Base-by-base conservation (phyloP, 2,888 invertebrate genomes). In the Drosophila neutralis region DNA sequence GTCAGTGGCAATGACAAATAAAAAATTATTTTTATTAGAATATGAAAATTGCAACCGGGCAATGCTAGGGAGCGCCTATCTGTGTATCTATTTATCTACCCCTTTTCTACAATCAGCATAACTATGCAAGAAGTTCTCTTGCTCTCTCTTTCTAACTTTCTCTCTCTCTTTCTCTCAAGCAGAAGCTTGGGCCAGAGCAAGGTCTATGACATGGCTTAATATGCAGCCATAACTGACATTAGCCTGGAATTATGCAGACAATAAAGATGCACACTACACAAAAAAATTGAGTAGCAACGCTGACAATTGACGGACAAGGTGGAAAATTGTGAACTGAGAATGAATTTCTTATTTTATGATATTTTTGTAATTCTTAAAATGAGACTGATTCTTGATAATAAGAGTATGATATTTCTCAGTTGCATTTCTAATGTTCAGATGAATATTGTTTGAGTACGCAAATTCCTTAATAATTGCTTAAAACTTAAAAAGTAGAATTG, bases 21-120 rank as follows among this genome's bases (percentile, higher is more conserved):
- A 80, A 88, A 88, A 86, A 83, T 83, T 86, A 75, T 81, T 82
- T 87, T 75, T 84, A 88, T 84, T 82, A 78, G 72, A 84, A 80
- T 81, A 86, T 85, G 76, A 80, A 75, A 69, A 75, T 75, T 64
- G 54, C 35, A 21, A 40, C 6, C n/a, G 15, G n/a, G 15, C 38
- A 57, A 57, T 74, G 49, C 31, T 64, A 61, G 67, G 77, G 70
- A 75, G 76, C 62, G 40, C 45, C 56, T 38, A 24, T 54, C 54
- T 36, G 24, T 24, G 24, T 24, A 11, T 18, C 48, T 27, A 42
- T 67, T 71, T 74, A 76, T 70, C 76, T 57, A 70, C 62, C 69
- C 68, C 69, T 73, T 80, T 83, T 77, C 65, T 58, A 76, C 80
- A 81, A 83, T 67, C 84, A 78, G 70, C 85, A 83, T 87, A 84